phyloP scores from a whole-genome alignment of 1,140 invertebrate genomes.

The Oppia nitens region DNA sequence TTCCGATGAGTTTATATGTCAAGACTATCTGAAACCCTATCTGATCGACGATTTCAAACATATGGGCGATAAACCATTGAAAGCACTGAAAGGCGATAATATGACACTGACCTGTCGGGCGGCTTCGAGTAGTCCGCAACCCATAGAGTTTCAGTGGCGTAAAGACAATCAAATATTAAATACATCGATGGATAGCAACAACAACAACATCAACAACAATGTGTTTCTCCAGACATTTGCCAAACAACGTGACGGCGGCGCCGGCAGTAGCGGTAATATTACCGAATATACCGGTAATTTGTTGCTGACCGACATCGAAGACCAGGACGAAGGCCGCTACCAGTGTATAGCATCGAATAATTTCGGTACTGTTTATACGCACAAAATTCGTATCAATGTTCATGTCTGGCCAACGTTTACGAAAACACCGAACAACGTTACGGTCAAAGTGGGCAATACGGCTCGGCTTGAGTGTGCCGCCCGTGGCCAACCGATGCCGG shows the following conservation, averaged over 20 bases:
- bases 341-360: constrained; percentile 80
- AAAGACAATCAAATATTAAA: constrained; percentile 56
- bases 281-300: constrained; percentile 43
- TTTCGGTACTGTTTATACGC: constrained; percentile 74
- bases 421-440: constrained; percentile 66
- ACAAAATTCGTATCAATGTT: constrained; percentile 65
- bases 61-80: constrained; percentile 36
- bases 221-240: constrained; percentile 22
- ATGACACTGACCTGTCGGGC: constrained; percentile 62
- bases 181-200: background rate
- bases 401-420: constrained; percentile 67
- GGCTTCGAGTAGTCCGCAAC: constrained; percentile 33
- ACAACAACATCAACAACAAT: background rate
- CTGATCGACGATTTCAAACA: constrained; percentile 44
- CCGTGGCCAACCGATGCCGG: constrained; percentile 63
- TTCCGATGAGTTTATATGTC: constrained; percentile 51
- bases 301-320: constrained; percentile 48
- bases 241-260: constrained; percentile 13
- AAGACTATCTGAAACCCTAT: constrained; percentile 64
- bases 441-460: constrained; percentile 62
- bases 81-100: constrained; percentile 64
- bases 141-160: constrained; percentile 65
- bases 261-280: constrained; percentile 19
- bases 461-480: constrained; percentile 79
- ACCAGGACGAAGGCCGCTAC: constrained; percentile 64